Base-by-base conservation (phyloP, 2,888 invertebrate genomes). In the Pimpla rufipes region DNA sequence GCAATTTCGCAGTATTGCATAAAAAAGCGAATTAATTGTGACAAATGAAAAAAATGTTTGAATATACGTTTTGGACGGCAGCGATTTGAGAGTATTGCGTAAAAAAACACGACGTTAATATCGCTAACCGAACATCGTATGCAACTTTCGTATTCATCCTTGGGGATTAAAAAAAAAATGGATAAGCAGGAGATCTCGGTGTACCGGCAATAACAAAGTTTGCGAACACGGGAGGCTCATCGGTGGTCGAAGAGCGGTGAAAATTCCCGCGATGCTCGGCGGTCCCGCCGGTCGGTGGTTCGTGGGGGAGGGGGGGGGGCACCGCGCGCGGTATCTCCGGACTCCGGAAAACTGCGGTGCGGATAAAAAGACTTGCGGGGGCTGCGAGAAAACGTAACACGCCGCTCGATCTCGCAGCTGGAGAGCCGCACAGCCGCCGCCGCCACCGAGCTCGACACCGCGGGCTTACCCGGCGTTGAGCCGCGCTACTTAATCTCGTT, bases 401-500 rank as follows among this genome's bases (percentile, higher is more conserved):
- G 16, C 45, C 13, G 18, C 59, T 42, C 23, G 42, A 42, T 45
- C 47, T 7, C 59, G 59, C 29, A 35, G 11, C 57, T 23, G 57
- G 23, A 45, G 57, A 18, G 18, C 6, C 71, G 47, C 47, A 40
- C 71, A 45, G 21, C 45, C 6, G n/a, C 35, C 16, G 37, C 37
- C n/a, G 16, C 10, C 68, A 42, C 52, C 50, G 35, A 21, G 59
- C 68, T 62, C 78, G 68, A 73, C 52, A 77, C 50, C 52, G 21
- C 40, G 29, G 67, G 47, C 62, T 74, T 74, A 59, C 73, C 50
- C 73, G 37, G 50, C 74, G 78, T 59, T 62, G 68, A 74, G 68
- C 68, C 68, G 67, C 67, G 62, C 73, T 77, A 77, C 81, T 81
- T 81, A 77, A 81, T 81, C 81, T 73, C 71, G 77, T 77, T 81